Evolutionary conservation across 2,888 invertebrate species (phyloP).

Genomic region (Volucella inanis): DNA sequence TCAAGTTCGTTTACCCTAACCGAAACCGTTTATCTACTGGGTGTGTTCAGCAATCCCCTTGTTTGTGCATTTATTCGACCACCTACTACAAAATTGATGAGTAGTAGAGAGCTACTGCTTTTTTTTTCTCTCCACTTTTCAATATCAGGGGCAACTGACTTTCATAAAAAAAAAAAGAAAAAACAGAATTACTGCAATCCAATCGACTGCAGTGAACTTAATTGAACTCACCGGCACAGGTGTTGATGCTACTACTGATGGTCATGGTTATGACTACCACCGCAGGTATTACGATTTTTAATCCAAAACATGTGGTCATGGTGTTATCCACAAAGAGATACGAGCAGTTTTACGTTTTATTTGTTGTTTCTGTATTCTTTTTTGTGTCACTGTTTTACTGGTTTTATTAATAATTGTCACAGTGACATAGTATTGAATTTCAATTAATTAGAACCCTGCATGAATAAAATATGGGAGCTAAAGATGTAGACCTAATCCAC

Average conservation of each 20-base stretch:
- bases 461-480: neutral
- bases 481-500: slow-evolving; percentile 1
- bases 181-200: neutral
- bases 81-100: slow-evolving; percentile 51
- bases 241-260: slow-evolving; percentile 69
- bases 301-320: slow-evolving; percentile 75
- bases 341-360: neutral
- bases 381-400: neutral
- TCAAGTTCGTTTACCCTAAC: slow-evolving; percentile 72
- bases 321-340: slow-evolving; percentile 35
- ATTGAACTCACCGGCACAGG: slow-evolving; percentile 77
- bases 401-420: slow-evolving; percentile 39
- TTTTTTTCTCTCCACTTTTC: slow-evolving; percentile 33
- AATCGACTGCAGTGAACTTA: slow-evolving; percentile 49
- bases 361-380: slow-evolving; percentile 16
- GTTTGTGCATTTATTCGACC: slow-evolving; percentile 27
- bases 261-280: slow-evolving; percentile 61
- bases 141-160: slow-evolving; percentile 60
- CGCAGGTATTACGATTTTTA: slow-evolving; percentile 75
- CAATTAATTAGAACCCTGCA: slow-evolving; percentile 42
- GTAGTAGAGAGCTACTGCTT: neutral
- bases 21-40: slow-evolving; percentile 68
- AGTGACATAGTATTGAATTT: slow-evolving; percentile 62
- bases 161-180: slow-evolving; percentile 21
- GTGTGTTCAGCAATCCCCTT: slow-evolving; percentile 61